Evolutionary conservation across 1,140 invertebrate genomes (phyloP), one percentile per base, ranked within the genome.

Genomic region (Danaus melanippus): DNA sequence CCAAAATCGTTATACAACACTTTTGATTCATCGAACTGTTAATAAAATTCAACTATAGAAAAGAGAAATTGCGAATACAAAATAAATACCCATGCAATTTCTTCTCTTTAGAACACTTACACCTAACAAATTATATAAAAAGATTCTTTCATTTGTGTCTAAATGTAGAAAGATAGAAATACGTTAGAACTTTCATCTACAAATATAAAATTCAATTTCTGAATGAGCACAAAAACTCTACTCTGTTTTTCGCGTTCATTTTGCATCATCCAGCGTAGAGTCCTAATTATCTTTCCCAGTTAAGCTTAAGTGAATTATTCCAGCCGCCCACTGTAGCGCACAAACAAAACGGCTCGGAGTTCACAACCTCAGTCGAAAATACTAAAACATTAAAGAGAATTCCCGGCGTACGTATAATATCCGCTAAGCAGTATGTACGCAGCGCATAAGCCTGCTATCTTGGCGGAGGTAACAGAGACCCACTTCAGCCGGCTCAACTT

Each of bases 301-400:
- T 84, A 84, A 86, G 79, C 83, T 84, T 86, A 84, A 86, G 81
- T 86, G 81, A 86, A 86, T 86, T 86, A 86, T 84, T 84, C 77
- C 66, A 69, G 77, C 74, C 77, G 79, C 81, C 81, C 81, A 84
- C 79, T 78, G 79, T 84, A 76, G 81, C 69, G 79, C 72, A 75
- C 79, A 84, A 82, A 86, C 81, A 86, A 79, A 86, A 84, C 81
- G 67, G 79, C 66, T 62, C 67, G 54, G 74, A 84, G 79, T 79
- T 86, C 77, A 75, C 84, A 86, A 84, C 81, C 79, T 84, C 80
- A 86, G 81, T 86, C 77, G 74, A 84, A 86, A 84, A 84, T 84
- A 80, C 81, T 84, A 81, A 84, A 84, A 84, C 81, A 84, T 86
- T 86, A 84, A 86, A 86, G 78, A 79, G 76, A 75, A 74, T 77